Base-by-base conservation (phyloP, 2,888 invertebrate species). In the Amiota communis region DNA sequence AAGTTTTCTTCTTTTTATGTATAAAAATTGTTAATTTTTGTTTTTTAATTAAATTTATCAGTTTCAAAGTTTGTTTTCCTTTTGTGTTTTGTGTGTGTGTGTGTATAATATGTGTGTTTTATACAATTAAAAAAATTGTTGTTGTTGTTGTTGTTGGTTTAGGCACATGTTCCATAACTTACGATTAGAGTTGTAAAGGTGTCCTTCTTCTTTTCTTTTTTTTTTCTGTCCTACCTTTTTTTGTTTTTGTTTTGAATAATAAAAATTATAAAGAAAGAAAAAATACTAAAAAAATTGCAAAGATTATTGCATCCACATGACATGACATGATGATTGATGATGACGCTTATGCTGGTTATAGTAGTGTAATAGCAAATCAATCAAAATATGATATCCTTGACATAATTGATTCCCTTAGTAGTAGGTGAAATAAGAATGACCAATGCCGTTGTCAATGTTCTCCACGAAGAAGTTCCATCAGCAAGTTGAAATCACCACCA, bases 381-480 rank as follows among this genome's bases (percentile, higher is more conserved):
- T 36, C 36, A 36, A 36, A 2, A 36, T 0, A 36, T 36, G 36
- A 36, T 36, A 36, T 36, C 36, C 6, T 36, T 36, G 6, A 2
- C 36, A 6, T 36, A 36, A 36, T 36, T 36, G 36, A 6, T 36
- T 6, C 36, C 36, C 36, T 36, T 36, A 36, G 36, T 59, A 53
- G 1, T 51, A 51, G 51, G 36, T 36, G 36, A 13, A 53, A 15
- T 15, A 59, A 17, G 3, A 59, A 17, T 71, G 59, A 70, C 70
- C 49, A 71, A 69, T 81, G 81, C 86, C 83, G 83, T 87, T 87
- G 89, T 90, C 89, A 97, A 91, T 97, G 97, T 91, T 97, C 97
- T 86, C 98, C 98, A 86, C 97, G 92, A 78, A 98, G 91, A 75
- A 98, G 92, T 91, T 98, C 98, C 95, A 98, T 97, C 80, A 98